Conservation (phyloP, 1,140 invertebrate genomes). For the Wiebesia pumilae region DNA sequence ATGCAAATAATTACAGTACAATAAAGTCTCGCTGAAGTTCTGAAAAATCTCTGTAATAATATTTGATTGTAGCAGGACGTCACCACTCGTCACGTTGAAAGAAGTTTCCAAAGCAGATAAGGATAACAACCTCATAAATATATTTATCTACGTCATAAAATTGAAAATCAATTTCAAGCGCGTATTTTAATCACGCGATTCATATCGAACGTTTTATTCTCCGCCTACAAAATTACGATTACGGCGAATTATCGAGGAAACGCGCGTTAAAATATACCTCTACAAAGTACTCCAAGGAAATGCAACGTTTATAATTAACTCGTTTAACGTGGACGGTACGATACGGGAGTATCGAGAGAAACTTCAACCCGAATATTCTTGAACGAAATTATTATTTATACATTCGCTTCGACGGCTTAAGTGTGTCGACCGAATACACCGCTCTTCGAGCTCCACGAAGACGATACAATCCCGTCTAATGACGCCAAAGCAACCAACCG, state of each 20-base stretch:
- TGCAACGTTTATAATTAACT: background rate
- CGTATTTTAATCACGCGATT: background rate
- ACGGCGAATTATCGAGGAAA: background rate
- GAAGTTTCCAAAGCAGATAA: background rate
- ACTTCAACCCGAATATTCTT: background rate
- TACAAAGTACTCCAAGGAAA: background rate
- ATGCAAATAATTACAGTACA: no score
- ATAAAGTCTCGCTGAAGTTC: no score
- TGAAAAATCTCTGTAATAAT: background rate
- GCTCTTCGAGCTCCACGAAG: background rate
- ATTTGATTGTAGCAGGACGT: background rate
- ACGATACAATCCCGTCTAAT: background rate
- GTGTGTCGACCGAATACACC: background rate
- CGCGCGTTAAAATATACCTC: background rate
- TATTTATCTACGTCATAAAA: background rate
- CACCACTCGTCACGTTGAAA: background rate
- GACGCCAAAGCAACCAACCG: background rate
- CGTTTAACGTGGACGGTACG: background rate
- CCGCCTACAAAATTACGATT: background rate
- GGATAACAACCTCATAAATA: background rate
- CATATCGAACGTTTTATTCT: background rate
- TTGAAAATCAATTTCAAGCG: background rate
- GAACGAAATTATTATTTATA: background rate
- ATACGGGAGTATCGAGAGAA: background rate
- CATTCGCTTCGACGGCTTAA: background rate